Conservation (phyloP, 2,113 vertebrate genomes). For the Penelope pileata region DNA sequence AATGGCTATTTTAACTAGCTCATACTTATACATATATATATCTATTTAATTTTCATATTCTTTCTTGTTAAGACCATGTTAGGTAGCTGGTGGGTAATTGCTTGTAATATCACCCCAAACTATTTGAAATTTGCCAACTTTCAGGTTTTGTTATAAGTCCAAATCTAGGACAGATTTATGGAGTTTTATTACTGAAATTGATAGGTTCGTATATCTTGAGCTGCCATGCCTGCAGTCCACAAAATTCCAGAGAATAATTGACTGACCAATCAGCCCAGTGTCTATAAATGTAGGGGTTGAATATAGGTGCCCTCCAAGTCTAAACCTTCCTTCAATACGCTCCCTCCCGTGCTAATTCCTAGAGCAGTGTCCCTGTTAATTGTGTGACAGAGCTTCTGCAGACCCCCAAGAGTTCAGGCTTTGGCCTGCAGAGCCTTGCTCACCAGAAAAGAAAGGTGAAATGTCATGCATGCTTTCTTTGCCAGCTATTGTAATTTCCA, state of each 20-base stretch:
- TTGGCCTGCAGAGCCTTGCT: background rate
- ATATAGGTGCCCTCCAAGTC: background rate
- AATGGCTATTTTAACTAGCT: background rate
- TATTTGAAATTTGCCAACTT: background rate
- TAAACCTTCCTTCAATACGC: background rate
- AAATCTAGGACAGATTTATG: constrained; percentile 8
- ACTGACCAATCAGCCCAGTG: background rate
- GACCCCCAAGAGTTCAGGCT: background rate
- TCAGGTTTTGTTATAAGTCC: background rate
- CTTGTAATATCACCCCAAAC: background rate
- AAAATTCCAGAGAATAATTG: background rate
- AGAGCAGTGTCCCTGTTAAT: background rate
- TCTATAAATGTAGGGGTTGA: background rate
- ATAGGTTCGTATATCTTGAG: background rate
- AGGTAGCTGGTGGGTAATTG: background rate
- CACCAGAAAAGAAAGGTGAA: background rate
- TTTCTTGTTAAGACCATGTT: background rate
- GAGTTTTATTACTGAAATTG: background rate
- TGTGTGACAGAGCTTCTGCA: background rate
- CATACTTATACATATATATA: background rate
- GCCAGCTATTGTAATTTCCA: background rate
- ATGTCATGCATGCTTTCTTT: background rate
- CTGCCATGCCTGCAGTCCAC: background rate
- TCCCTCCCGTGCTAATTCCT: background rate
- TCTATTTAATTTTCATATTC: background rate